Conservation (phyloP, 2,113 vertebrate genomes). For the Corydoras maculifer region DNA sequence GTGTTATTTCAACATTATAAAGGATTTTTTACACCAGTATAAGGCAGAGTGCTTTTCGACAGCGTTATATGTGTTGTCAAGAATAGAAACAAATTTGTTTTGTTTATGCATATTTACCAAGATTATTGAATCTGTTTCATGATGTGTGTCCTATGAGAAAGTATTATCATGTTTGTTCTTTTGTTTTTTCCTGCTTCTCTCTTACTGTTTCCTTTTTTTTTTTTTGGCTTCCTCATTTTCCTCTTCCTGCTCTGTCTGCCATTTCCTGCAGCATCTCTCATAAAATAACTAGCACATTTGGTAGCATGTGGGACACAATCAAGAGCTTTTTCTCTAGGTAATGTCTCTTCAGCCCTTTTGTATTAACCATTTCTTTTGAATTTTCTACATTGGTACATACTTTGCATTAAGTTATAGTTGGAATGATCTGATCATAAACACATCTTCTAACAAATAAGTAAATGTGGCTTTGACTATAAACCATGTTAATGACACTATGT, state of each 20-base stretch:
- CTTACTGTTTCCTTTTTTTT: conserved; percentile 41
- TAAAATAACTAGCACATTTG: conserved; percentile 89
- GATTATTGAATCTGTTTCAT: neutral
- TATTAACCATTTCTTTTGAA: conserved; percentile 16
- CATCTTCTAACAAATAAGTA: no score
- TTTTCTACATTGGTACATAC: neutral
- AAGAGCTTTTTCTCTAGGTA: conserved; percentile 94
- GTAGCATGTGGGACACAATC: conserved; percentile 92
- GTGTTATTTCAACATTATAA: no score
- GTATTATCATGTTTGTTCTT: conserved; percentile 19
- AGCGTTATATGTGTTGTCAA: no score
- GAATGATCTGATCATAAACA: no score
- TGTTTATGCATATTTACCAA: no score
- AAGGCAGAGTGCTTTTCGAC: no score
- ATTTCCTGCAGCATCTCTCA: conserved; percentile 83
- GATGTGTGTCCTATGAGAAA: conserved; percentile 16
- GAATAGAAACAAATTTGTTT: no score
- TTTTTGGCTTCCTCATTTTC: neutral
- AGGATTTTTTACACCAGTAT: no score
- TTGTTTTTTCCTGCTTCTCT: conserved; percentile 20
- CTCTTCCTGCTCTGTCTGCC: conserved; percentile 54
- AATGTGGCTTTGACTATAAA: no score
- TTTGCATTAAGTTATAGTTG: no score
- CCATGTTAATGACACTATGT: no score
- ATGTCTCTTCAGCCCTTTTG: conserved; percentile 65